These are phyloP conservation scores for Tolypeutes matacus DNA, from an alignment of 2,797 vertebrate genomes.

Conservation along the genomic window DNA sequence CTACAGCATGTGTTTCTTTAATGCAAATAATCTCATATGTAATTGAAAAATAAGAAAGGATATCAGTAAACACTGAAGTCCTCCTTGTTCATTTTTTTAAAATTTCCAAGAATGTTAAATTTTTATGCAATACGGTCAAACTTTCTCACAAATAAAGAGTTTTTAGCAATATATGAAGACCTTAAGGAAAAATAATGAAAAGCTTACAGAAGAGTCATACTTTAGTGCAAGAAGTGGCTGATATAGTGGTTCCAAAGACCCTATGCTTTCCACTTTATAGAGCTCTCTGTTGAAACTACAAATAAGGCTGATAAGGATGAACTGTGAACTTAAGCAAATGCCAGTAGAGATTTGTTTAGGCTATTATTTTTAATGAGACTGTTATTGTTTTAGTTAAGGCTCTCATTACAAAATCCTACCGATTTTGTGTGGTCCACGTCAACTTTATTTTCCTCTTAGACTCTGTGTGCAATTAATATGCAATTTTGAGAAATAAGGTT, in stretches of 20 bases:
- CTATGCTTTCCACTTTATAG: not conserved
- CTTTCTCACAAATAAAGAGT: slow-evolving; percentile 5
- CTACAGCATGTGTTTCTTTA: not conserved
- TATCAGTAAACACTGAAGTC: not conserved
- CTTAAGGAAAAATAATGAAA: not conserved
- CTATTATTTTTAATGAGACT: not conserved
- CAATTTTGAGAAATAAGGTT: not conserved
- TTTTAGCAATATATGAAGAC: slow-evolving; percentile 13
- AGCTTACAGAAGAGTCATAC: not conserved
- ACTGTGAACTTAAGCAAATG: not conserved
- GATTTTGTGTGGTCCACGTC: not conserved
- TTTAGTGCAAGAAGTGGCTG: not conserved
- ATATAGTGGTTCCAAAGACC: not conserved
- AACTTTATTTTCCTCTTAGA: slow-evolving; percentile 10
- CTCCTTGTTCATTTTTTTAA: not conserved
- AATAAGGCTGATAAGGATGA: not conserved
- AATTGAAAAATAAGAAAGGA: not conserved
- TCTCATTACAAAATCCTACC: not conserved
- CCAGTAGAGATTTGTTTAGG: not conserved
- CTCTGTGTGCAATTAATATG: not conserved
- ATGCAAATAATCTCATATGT: not conserved
- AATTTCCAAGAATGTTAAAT: slow-evolving; percentile 15
- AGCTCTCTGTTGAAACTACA: not conserved
- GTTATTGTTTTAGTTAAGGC: not conserved
- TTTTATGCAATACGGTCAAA: not conserved